Base-by-base conservation (phyloP, 2,113 vertebrate genomes). In the Larimichthys crocea region DNA sequence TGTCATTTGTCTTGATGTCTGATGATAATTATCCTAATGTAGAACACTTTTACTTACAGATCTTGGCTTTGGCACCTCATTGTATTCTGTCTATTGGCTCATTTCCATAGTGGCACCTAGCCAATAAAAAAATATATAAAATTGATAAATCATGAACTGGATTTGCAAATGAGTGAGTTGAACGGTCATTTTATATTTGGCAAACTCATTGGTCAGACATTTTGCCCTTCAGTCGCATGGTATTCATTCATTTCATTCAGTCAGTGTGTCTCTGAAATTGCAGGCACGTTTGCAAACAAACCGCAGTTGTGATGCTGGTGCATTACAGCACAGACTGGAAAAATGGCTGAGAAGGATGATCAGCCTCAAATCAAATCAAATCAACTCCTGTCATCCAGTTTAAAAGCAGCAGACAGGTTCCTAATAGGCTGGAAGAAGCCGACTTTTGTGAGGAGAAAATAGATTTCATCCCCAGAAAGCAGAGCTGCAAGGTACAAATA, bases 361-460 rank as follows among this genome's bases (percentile, higher is more conserved):
- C 26, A 19, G 77, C 50, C 20, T 77, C 73, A 87, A 73, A 84
- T 76, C 67, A 87, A 73, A 84, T 76, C 67, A 76, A 55, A 84
- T 74, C 26, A 63, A 22, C 42, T 84, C 69, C 82, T 74, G 69
- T 56, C 52, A 78, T 73, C 48, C 4, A 5, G 19, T 76, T 79
- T 64, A 64, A 79, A 64, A 80, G 48, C 46, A 71, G 72, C 46
- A 66, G 77, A 57, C 53, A 60, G 56, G 53, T 75, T 46, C 35
- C 3, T 76, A 71, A 80, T 80, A 48, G n/a, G 61, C 52, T 76
- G 44, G 15, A 65, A 50, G 46, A 80, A 68, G 50, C 64, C 16
- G 5, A 59, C 44, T 52, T 68, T 44, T 78, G 11, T 71, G 61
- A 71, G 12, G 50, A 82, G 64, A 70, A 74, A 64, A 70, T 69